These are phyloP conservation scores for Turdus rufiventris DNA, from an alignment of 2,113 vertebrate species.

Conservation along the genomic window DNA sequence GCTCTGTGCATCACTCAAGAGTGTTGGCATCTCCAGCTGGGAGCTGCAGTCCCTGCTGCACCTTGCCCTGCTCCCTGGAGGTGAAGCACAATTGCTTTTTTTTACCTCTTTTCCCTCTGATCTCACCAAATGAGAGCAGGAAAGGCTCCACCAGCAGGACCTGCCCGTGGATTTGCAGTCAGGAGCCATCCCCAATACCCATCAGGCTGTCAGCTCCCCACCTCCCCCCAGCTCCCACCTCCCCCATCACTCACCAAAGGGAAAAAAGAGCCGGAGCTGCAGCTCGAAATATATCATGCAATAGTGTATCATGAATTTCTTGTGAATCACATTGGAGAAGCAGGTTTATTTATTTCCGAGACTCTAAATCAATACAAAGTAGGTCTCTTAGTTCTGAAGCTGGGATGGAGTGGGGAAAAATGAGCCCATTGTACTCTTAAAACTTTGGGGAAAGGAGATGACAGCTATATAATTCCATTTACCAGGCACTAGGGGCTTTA, in stretches of 20 bases:
- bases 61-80: constrained; percentile 2
- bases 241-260: constrained; percentile 76
- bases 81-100: constrained; percentile 34
- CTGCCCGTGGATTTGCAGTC: constrained; percentile 75
- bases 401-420: constrained; percentile 79
- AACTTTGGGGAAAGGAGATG: constrained; percentile 84
- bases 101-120: not conserved
- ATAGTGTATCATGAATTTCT: constrained; percentile 84
- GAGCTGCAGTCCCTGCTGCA: not conserved
- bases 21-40: not conserved
- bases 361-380: constrained; percentile 85
- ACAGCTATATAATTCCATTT: constrained; percentile 86
- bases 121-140: not conserved
- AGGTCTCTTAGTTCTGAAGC: constrained; percentile 81
- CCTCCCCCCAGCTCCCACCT: constrained; percentile 67
- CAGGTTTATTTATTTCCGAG: constrained; percentile 84
- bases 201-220: constrained; percentile 70
- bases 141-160: constrained; percentile 25
- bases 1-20: rapidly evolving
- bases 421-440: constrained; percentile 82
- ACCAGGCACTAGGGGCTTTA: constrained; percentile 82
- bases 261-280: constrained; percentile 73
- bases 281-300: constrained; percentile 82
- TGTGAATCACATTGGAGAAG: constrained; percentile 79
- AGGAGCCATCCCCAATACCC: constrained; percentile 73